Base-by-base conservation (phyloP, 92 coral and sea anemone species). In the Isaurus tuberculatus region DNA sequence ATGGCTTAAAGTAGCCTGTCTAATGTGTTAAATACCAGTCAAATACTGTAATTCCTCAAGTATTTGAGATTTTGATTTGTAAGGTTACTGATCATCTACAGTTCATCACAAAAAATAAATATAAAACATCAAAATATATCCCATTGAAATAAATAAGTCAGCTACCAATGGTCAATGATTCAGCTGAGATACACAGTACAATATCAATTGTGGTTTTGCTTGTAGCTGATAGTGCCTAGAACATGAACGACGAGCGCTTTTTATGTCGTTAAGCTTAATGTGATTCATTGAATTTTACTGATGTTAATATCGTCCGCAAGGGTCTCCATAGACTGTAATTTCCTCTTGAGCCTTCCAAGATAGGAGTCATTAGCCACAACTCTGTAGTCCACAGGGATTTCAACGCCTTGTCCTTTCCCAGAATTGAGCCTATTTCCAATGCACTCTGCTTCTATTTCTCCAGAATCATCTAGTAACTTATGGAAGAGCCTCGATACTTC, bases 301-400 rank as follows among this genome's bases (percentile, higher is more conserved):
- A 51, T 51, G 60, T 51, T 51, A 6, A 51, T 51, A 51, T 51
- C 60, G 17, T 51, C 60, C n/a, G 72, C 75, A 65, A 65, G 33
- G 75, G 65, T 61, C 75, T 67, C 67, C 67, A 43, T 68, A n/a
- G 49, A 53, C n/a, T n/a, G n/a, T 69, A 83, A 83, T 70, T 83
- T 70, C 49, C 70, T 48, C 46, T 44, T 70, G 53, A 70, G 86
- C 69, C 48, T 69, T 70, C 66, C 51, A 68, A 83, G 79, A 70
- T 70, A 69, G 3, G 2, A 0, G 49, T 48, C 85, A 80, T 65
- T 80, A 36, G 6, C 74, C 49, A 80, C 75, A 32, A 80, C 75
- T 80, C 85, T 65, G 30, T 80, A 80, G 60, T 64, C 85, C 36
- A 80, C 85, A 33, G 86, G 79, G 67, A 83, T 48, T 83, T 83